Percentiles rank a stretch among this genome's conserved stretches.
Conservation (phyloP, 2,113 vertebrate species). For the Mirounga angustirostris region DNA sequence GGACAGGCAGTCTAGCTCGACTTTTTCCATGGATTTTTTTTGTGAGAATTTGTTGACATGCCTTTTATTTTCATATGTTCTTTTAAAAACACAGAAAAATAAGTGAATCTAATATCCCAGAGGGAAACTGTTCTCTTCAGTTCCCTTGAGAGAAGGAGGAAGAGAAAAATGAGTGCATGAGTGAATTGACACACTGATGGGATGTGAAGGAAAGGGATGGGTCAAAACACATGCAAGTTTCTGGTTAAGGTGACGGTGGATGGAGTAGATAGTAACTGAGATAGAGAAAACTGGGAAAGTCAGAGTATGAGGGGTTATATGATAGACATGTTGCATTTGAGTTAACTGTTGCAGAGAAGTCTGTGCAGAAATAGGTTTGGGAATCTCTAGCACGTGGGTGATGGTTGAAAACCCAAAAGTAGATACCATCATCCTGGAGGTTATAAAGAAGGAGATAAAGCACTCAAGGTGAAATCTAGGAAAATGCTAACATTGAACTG, state of each 20-base stretch:
- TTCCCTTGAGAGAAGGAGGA: background rate
- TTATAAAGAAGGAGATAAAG: rapidly evolving
- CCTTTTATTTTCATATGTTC: background rate
- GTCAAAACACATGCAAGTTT: background rate
- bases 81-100: background rate
- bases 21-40: background rate
- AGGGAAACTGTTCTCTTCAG: background rate
- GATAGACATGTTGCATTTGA: too few species aligned
- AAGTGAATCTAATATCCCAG: background rate
- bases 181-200: background rate
- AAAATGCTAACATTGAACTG: background rate
- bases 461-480: background rate
- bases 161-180: background rate
- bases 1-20: too few species aligned
- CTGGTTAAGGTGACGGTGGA: background rate
- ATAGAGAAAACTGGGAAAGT: background rate
- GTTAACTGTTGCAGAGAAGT: background rate
- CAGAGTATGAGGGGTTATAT: too few species aligned
- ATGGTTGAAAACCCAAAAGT: rapidly evolving
- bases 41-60: background rate
- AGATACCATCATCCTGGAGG: rapidly evolving
- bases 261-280: rapidly evolving
- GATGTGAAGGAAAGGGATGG: background rate
- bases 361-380: background rate
- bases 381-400: background rate